phyloP scores from a whole-genome alignment of 2,888 invertebrate genomes.

The Erpobdella octoculata region DNA sequence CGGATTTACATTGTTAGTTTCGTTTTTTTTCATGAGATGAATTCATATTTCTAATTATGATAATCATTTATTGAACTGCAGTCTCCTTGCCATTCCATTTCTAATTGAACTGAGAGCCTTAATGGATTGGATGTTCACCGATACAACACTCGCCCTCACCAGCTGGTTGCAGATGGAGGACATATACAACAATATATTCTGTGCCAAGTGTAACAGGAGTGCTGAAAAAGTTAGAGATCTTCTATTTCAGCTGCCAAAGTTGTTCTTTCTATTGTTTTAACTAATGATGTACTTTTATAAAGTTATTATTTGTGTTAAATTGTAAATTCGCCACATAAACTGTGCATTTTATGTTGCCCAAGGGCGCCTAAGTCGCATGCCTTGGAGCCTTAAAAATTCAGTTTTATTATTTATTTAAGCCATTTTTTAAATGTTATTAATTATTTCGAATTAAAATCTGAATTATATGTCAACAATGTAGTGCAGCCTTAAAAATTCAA shows the following conservation, averaged over 20 bases:
- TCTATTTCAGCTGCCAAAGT: neutral
- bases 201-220: constrained; percentile 60
- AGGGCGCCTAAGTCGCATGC: too few species aligned
- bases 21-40: neutral
- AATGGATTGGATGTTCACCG: constrained; percentile 99
- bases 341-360: too few species aligned
- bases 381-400: too few species aligned
- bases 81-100: constrained; percentile 91
- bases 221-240: constrained; percentile 31
- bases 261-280: neutral
- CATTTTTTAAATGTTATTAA: too few species aligned
- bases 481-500: too few species aligned
- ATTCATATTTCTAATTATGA: neutral
- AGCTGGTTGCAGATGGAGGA: constrained; percentile 99
- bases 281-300: too few species aligned
- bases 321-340: too few species aligned
- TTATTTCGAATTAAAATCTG: too few species aligned
- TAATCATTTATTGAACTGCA: constrained; percentile 44
- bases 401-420: too few species aligned
- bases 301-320: too few species aligned
- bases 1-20: constrained; percentile 75
- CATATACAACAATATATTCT: constrained; percentile 89
- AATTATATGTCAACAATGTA: too few species aligned
- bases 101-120: constrained; percentile 89
- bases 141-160: constrained; percentile 92